phyloP scores from a whole-genome alignment of 1,140 invertebrate genomes.

The Aethina tumida region DNA sequence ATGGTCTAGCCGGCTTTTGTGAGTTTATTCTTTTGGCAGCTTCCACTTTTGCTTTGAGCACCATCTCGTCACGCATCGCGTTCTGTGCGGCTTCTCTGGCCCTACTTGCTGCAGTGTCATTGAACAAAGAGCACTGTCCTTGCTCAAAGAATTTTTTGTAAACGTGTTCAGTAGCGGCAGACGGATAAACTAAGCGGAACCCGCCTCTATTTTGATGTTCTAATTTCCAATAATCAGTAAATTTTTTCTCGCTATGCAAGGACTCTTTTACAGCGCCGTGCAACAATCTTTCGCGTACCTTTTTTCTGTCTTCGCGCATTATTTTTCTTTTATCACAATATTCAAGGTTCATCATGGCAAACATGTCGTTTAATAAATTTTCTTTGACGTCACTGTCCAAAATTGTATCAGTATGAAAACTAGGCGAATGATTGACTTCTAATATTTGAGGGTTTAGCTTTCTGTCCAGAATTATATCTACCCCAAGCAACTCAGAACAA shows the following conservation, averaged over 20 bases:
- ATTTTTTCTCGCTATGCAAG: conserved; percentile 36
- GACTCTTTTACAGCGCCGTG: no score
- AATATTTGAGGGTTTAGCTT: conserved; percentile 77
- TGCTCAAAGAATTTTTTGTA: no score
- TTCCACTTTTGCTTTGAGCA: conserved; percentile 38
- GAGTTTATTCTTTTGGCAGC: conserved; percentile 26
- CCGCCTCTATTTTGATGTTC: conserved; percentile 45
- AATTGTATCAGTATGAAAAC: conserved; percentile 76
- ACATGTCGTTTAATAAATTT: conserved; percentile 68
- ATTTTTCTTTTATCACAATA: conserved; percentile 67
- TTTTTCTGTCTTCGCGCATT: conserved; percentile 58
- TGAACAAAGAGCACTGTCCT: conserved; percentile 61
- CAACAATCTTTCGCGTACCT: conserved; percentile 53
- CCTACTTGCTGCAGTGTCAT: conserved; percentile 66
- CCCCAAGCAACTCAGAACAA: conserved; percentile 83
- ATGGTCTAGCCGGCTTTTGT: conserved; percentile 13
- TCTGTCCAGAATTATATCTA: conserved; percentile 78
- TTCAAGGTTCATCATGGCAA: conserved; percentile 72
- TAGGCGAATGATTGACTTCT: conserved; percentile 87
- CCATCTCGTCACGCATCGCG: conserved; percentile 49
- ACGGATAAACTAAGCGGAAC: conserved; percentile 41
- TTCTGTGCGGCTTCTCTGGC: conserved; percentile 58
- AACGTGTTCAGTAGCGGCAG: conserved; percentile 1
- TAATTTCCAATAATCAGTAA: conserved; percentile 28
- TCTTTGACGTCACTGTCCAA: conserved; percentile 80